Evolutionary conservation across 2,888 invertebrate species (phyloP), one percentile per base, ranked within the genome.

Genomic region (Hybos culiciformis): DNA sequence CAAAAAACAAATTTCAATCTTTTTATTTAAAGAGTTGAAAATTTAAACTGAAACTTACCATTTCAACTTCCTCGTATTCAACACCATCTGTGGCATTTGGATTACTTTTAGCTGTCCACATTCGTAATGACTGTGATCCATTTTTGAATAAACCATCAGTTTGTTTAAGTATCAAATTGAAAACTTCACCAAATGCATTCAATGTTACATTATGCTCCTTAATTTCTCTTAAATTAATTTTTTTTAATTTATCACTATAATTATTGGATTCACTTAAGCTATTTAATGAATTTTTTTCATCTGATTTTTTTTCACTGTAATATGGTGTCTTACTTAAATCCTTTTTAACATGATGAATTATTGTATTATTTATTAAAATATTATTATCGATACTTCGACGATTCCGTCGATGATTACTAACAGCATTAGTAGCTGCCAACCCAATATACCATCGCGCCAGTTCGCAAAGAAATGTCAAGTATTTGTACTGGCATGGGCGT

Each of bases 71-170:
- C 52, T 83, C 77, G 60, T 87, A 83, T 54, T 82, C 78, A 33
- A 87, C 77, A 17, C 83, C 83, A 56, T 83, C 80, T 43, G 83
- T 83, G 51, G 79, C 75, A 44, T 83, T 79, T 37, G 78, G 75
- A 58, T 86, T 85, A 40, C 78, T 78, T 55, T 81, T 74, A 48
- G 83, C 85, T 47, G 77, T 77, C 79, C 83, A 88, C 72, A 91
- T 75, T 61, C 83, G 83, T 60, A 91, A 63, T 44, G 57, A 55
- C 37, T 63, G 58, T 12, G 66, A 58, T 17, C 83, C 80, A 40
- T 78, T 76, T 55, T 80, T 80, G 59, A 86, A 74, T 47, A 90
- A 70, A n/a, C 84, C 82, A 50, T 80, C 75, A 41, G 84, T 85
- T 48, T 77, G 80, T 59, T 74, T 78, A 56, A 91, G 64, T 53